Base-by-base conservation (phyloP, 2,113 vertebrate species). In the Carollia perspicillata region DNA sequence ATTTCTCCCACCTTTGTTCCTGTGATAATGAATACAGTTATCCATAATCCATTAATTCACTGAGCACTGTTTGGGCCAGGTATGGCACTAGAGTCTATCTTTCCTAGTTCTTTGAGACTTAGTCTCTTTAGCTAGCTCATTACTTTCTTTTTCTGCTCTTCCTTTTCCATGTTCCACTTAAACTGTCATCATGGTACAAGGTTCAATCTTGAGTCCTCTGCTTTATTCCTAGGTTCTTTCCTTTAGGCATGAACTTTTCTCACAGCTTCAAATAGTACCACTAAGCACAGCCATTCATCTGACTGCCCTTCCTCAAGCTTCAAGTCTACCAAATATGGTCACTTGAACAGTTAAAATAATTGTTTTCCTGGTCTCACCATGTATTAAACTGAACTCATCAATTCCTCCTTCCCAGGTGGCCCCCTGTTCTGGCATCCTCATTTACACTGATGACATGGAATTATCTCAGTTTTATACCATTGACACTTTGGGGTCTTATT, bases 381-480 rank as follows among this genome's bases (percentile, higher is more conserved):
- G 17, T 90, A 78, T 40, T 84, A 84, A 90, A 84, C 22, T 33
- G 91, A 93, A 93, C 30, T 53, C 30, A 68, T 66, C 44, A 14
- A 53, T 75, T 72, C 14, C 14, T 86, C 44, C 60, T 84, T 93
- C 49, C 85, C 51, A 49, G 33, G 80, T 71, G 47, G 77, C 44
- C n/a, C 75, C 65, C 23, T 51, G 51, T 37, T 58, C 44, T 40
- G 33, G 7, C 55, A 75, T 63, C 49, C 83, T 77, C 42, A 14
- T 81, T 77, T 94, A 37, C 47, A 84, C 3, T 26, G 72, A 74
- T 60, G 40, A 75, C 16, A 63, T 28, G 16, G 35, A 89, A 33
- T 93, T 75, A 63, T 89, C 77, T 96, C 47, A 91, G 47, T 96
- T 92, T 96, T 92, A 65, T 55, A 65, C 40, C 51, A 40, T 8